These are phyloP conservation scores for Drosophila nr. perissopoda DNA, from an alignment of 2,888 invertebrate species.

Conservation along the genomic window DNA sequence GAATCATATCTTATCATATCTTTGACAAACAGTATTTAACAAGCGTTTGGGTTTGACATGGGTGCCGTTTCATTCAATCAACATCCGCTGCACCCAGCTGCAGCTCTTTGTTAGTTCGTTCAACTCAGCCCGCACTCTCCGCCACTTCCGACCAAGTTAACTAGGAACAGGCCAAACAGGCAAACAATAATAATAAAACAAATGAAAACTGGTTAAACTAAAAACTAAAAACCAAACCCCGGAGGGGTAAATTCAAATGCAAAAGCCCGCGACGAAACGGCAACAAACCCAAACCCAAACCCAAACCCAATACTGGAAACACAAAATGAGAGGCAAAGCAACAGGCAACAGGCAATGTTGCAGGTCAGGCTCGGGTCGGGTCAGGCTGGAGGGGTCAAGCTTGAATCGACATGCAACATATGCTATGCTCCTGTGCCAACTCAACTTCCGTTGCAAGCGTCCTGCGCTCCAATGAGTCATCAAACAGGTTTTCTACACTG, in stretches of 20 bases:
- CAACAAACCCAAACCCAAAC: constrained; percentile 17
- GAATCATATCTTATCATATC: constrained; percentile 61
- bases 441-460: constrained; percentile 39
- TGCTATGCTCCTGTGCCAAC: constrained; percentile 31
- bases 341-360: constrained; percentile 38
- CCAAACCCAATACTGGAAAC: constrained; percentile 13
- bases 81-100: constrained; percentile 50
- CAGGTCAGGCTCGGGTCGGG: constrained; percentile 24
- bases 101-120: constrained; percentile 48
- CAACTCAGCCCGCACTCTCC: constrained; percentile 26
- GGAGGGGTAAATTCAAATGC: constrained; percentile 49
- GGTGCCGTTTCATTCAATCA: constrained; percentile 16
- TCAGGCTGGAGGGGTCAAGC: constrained; percentile 42
- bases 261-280: constrained; percentile 31
- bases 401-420: constrained; percentile 32
- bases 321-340: constrained; percentile 14
- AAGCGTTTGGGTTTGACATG: constrained; percentile 6
- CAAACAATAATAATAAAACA: constrained; percentile 25
- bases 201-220: constrained; percentile 36
- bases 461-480: constrained; percentile 48
- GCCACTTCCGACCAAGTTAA: constrained; percentile 11
- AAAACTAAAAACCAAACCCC: constrained; percentile 23
- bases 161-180: constrained; percentile 18
- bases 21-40: constrained; percentile 27
- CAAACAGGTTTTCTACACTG: constrained; percentile 9